Evolutionary conservation across 2,888 invertebrate genomes (phyloP).

Genomic region (Drosophila phalerata): DNA sequence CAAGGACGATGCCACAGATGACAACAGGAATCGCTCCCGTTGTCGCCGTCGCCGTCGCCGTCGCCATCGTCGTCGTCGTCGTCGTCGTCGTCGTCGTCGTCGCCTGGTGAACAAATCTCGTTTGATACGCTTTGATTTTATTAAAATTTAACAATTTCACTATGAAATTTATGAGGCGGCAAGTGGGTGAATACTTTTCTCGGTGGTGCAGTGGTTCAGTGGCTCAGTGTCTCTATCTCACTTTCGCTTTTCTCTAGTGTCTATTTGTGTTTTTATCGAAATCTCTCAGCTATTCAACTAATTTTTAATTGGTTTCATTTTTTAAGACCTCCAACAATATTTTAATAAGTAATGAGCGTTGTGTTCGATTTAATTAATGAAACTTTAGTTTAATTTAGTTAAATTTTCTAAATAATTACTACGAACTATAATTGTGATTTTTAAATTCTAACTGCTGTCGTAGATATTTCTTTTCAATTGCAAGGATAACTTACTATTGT

Average conservation of each 20-base stretch:
- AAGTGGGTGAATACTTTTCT: conserved; percentile 28
- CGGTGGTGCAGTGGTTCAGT: conserved; percentile 12
- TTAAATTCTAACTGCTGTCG: no score
- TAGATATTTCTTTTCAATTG: no score
- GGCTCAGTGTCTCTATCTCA: conserved; percentile 17
- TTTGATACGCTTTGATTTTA: conserved; percentile 82
- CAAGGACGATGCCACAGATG: conserved; percentile 18
- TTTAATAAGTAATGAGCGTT: background rate
- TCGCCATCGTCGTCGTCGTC: conserved; percentile 14
- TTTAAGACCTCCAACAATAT: background rate
- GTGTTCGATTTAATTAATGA: background rate
- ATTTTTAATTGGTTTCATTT: background rate
- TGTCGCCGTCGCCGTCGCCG: conserved; percentile 48
- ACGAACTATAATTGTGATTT: background rate
- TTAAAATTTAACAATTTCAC: conserved; percentile 80
- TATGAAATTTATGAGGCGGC: conserved; percentile 74
- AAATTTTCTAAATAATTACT: background rate
- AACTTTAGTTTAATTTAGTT: background rate
- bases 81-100: conserved; percentile 49
- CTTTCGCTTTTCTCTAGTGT: conserved; percentile 5
- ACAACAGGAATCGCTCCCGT: conserved; percentile 23
- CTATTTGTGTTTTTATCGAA: background rate
- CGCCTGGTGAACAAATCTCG: conserved; percentile 78
- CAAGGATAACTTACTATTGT: no score
- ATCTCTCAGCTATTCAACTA: background rate